Percentiles rank a stretch among this genome's conserved stretches.
phyloP scores from a whole-genome alignment of 2,797 vertebrate genomes.

The Myotis pilosus region DNA sequence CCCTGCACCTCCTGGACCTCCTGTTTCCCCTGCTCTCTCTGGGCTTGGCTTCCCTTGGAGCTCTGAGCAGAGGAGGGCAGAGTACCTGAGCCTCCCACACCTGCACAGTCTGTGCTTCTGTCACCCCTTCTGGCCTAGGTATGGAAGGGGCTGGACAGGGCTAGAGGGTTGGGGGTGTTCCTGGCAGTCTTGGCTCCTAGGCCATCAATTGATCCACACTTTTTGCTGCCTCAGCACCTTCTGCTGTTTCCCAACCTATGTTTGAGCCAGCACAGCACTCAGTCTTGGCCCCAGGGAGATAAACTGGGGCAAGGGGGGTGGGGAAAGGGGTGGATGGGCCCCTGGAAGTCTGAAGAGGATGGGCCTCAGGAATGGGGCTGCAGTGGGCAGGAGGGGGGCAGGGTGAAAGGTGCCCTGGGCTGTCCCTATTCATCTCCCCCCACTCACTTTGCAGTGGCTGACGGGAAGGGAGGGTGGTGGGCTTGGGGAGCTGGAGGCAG shows the following conservation, averaged over 20 bases:
- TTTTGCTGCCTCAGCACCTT: constrained; percentile 75
- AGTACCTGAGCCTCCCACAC: neutral
- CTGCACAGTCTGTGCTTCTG: neutral
- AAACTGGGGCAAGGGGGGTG: constrained; percentile 64
- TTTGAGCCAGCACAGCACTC: constrained; percentile 72
- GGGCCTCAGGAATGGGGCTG: neutral
- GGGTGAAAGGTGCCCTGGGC: neutral
- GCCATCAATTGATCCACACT: constrained; percentile 61
- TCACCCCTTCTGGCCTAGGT: neutral
- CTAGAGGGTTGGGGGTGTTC: constrained; percentile 10
- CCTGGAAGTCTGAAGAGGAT: neutral
- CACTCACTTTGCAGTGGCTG: neutral
- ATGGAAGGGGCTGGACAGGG: neutral
- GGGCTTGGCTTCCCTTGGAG: neutral
- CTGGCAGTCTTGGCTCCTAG: constrained; percentile 60
- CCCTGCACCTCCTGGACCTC: neutral
- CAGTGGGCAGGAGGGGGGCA: neutral
- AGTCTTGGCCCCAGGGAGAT: constrained; percentile 63
- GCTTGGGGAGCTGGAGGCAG: neutral
- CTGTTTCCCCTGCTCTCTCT: neutral
- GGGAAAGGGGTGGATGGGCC: constrained; percentile 35
- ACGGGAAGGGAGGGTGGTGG: neutral
- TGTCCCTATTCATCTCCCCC: neutral
- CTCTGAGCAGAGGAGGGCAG: neutral
- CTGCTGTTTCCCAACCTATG: constrained; percentile 59